phyloP scores from a whole-genome alignment of 2,113 vertebrate species.

The Fregetta grallaria region DNA sequence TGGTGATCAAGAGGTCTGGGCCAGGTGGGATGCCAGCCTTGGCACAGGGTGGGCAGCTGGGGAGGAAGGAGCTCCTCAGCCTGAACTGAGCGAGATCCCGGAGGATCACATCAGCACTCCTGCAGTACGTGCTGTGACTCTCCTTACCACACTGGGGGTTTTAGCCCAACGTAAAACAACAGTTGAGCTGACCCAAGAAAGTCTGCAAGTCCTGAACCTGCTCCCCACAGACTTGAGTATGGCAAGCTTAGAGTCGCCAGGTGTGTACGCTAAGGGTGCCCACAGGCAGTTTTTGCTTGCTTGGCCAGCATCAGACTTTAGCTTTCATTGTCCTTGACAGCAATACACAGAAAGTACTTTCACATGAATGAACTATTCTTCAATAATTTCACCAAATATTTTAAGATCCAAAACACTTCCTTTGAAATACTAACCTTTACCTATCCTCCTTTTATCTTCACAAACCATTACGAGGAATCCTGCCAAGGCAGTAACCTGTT shows the following conservation, averaged over 20 bases:
- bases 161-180: background rate
- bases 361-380: constrained; percentile 16
- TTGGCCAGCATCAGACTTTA: background rate
- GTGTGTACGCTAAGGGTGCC: background rate
- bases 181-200: background rate
- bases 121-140: background rate
- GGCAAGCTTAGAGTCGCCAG: background rate
- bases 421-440: constrained; percentile 53
- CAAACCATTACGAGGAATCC: constrained; percentile 16
- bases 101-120: background rate
- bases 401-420: constrained; percentile 16
- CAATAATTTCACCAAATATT: constrained; percentile 55
- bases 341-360: background rate
- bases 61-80: background rate
- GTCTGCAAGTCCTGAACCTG: background rate
- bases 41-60: background rate
- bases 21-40: background rate
- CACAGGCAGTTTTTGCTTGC: constrained; percentile 15
- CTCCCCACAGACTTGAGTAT: background rate
- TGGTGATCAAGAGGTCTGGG: background rate
- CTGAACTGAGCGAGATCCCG: background rate
- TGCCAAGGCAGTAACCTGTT: constrained; percentile 46
- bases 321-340: constrained; percentile 41
- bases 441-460: constrained; percentile 46
- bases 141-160: background rate